Percentiles rank a stretch among this genome's conserved stretches.
Evolutionary conservation across 2,888 invertebrate genomes (phyloP).

Genomic region (Phyto melanocephala): DNA sequence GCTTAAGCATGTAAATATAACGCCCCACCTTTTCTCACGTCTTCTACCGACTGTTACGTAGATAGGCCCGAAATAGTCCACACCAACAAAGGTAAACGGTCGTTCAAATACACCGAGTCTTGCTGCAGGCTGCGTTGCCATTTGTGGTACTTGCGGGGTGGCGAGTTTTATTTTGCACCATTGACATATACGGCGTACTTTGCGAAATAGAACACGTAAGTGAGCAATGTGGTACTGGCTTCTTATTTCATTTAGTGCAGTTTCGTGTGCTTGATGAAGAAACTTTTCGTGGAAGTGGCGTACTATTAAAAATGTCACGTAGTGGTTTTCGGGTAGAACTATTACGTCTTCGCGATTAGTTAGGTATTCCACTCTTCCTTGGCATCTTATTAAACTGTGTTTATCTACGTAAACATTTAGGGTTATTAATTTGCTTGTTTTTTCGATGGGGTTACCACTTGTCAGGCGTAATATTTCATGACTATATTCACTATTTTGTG

Average conservation of each 20-base stretch:
- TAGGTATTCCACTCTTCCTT: constrained; percentile 26
- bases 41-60: no score
- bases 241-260: constrained; percentile 57
- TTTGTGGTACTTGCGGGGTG: constrained; percentile 29
- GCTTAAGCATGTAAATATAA: neutral
- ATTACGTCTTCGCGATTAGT: constrained; percentile 15
- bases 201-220: constrained; percentile 50
- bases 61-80: constrained; percentile 38
- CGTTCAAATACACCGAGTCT: constrained; percentile 36
- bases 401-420: constrained; percentile 47
- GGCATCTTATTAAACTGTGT: neutral
- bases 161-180: constrained; percentile 52
- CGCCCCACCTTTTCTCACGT: no score
- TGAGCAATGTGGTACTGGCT: neutral
- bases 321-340: neutral
- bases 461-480: constrained; percentile 42
- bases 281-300: constrained; percentile 44
- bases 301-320: constrained; percentile 4
- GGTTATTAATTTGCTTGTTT: constrained; percentile 50
- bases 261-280: constrained; percentile 59
- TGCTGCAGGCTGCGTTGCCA: constrained; percentile 25
- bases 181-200: constrained; percentile 51
- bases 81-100: constrained; percentile 25
- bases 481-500: constrained; percentile 44
- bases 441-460: constrained; percentile 54